Evolutionary conservation across 2,888 invertebrate species (phyloP), one percentile per base, ranked within the genome.

Genomic region (Brachycybe producta): DNA sequence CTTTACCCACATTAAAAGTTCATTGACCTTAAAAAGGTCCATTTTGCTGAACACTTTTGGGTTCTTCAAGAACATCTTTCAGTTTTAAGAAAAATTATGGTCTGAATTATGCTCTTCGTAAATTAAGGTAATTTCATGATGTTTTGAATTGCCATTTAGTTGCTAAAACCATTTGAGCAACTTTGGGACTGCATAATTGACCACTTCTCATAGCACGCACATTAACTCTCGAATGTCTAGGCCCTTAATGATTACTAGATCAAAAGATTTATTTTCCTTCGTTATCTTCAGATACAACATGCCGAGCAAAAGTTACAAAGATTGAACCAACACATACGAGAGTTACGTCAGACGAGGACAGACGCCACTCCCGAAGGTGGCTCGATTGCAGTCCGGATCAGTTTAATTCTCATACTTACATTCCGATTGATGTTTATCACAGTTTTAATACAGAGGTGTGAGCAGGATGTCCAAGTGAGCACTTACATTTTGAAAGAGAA

Each of bases 401-500:
- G 15, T 8, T 19, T 35, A 19, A 24, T 39, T 3, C n/a, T n/a
- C n/a, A n/a, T n/a, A n/a, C n/a, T n/a, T n/a, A n/a, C n/a, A n/a
- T n/a, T 11, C 32, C 32, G 32, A 32, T 49, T 24, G 2, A 24
- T 30, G 19, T 55, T 26, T 30, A 23, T 52, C 56, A 2, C 55
- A 71, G 73, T 78, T 38, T 70, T 85, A 49, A 69, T 85, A 41
- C 78, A 80, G 63, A 75, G 79, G 57, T 67, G 85, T 56, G 78
- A 81, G 61, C 83, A 85, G 63, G 84, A 85, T 67, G 75, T 79
- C 35, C 78, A 80, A 67, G 75, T 82, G 34, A 81, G 82, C 62
- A 73, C 71, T 52, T 84, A 82, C 65, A 72, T 88, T 54, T 78
- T 79, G 1, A 79, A 80, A 55, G 84, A 85, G 61, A 84, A 86